Evolutionary conservation across 2,113 vertebrate species (phyloP), one percentile per base, ranked within the genome.

Genomic region (Panthera uncia): DNA sequence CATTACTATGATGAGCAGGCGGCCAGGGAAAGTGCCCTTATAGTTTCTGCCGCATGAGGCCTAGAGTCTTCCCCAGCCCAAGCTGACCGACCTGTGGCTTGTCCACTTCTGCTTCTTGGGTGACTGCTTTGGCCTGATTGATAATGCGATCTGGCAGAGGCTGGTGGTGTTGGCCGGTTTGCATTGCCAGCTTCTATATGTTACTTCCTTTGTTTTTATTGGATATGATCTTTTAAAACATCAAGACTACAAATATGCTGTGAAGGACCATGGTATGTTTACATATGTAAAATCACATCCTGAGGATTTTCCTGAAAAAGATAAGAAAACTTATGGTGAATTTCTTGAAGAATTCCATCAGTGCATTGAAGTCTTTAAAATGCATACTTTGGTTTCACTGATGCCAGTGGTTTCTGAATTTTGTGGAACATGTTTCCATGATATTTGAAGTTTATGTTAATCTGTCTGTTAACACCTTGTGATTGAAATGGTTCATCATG

Each of bases 181-280:
- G 36, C 99, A 99, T 93, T 99, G 99, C 16, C 99, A 99, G 86
- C 0, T 99, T 61, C 98, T 99, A 0, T 31, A 98, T 0, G 0
- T 98, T 11, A 99, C 99, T 0, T 65, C 99, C 89, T 99, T 99
- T 0, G 99, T 99, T 98, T 99, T 99, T 87, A 13, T 98, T 27
- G 99, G 99, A 13, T 99, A 99, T 98, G 99, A 99, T 41, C 1
- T 99, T 0, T 50, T 97, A 0, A 99, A 99, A 96, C 97, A 98
- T 7, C 95, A 98, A 9, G 98, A 99, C 2, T 99, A 99, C 93
- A 0, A 91, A 0, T 89, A 98, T 0, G 99, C 99, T 94, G 98
- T 94, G 78, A 45, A 68, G 84, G 99, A 99, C 97, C 98, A 98
- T 6, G 99, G 99, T 2, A 97, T 99, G 98, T 91, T 97, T 0